Evolutionary conservation across 64 coral and sea anemone genomes (phyloP), one percentile per base, ranked within the genome.

Genomic region (Pocillopora verrucosa): DNA sequence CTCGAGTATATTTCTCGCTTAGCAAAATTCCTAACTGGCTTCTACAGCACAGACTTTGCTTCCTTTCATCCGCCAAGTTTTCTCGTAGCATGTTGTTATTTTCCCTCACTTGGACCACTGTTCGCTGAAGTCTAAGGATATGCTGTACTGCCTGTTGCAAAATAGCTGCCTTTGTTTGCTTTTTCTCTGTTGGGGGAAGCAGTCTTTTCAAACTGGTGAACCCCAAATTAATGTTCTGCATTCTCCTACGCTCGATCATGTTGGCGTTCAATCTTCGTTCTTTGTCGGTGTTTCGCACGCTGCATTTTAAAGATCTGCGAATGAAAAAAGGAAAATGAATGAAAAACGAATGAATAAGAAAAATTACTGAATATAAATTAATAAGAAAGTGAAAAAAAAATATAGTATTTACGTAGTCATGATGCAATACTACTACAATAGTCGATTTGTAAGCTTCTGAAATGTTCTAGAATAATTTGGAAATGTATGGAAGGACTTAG

Each of bases 181-280:
- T 97, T 24, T 89, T 90, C 0, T 97, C 95, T 16, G 92, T 80
- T 26, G 95, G 95, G 13, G 95, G 95, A 30, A 97, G 95, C 22
- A 97, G 78, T 81, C 93, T 90, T 79, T 97, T 97, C 60, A 97
- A 72, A 12, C 89, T 93, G 11, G 89, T 83, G 67, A 97, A 97
- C 14, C 95, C 95, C 37, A 58, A 81, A 58, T 97, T 97, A 16
- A 97, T 97, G 74, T 97, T 97, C 74, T 97, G 91, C 95, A 97
- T 97, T 85, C 95, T 76, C 76, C 89, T 93, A 61, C 95, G 89
- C 84, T 97, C 95, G 61, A 97, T 97, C 67, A 97, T 62, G 77
- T 97, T 97, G 35, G 95, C 95, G 59, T 97, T 97, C 1, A 93
- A 72, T 22, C 95, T 81, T 59, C 69, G 89, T 63, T 84, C 88